phyloP scores from a whole-genome alignment of 1,140 invertebrate genomes.

The Anastrepha obliqua region DNA sequence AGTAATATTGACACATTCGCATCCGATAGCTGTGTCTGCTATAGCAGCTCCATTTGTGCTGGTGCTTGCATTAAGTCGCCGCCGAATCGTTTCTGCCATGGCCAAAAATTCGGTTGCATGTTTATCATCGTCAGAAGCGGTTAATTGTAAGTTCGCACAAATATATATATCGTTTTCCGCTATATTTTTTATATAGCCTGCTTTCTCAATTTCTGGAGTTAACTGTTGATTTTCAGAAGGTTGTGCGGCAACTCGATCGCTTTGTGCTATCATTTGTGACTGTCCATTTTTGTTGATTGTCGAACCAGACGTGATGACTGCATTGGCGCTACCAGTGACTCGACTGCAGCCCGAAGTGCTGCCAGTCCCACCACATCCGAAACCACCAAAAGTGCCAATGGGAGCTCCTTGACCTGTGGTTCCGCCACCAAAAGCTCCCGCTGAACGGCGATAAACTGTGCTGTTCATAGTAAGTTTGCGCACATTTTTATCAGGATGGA shows the following conservation, averaged over 20 bases:
- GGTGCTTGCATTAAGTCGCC: neutral
- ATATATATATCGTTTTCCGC: neutral
- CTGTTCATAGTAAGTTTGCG: slow-evolving; percentile 76
- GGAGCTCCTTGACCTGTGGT: neutral
- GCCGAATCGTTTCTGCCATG: neutral
- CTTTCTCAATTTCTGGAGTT: neutral
- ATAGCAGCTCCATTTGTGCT: neutral
- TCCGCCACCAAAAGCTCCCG: slow-evolving; percentile 60
- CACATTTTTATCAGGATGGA: slow-evolving; percentile 86
- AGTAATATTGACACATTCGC: too few relatives aligned
- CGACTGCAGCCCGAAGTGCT: slow-evolving; percentile 3
- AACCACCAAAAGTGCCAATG: neutral
- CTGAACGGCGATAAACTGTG: slow-evolving; percentile 74
- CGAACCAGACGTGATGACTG: neutral
- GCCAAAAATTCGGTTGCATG: neutral
- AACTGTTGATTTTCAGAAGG: neutral
- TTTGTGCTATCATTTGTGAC: neutral
- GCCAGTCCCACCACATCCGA: neutral
- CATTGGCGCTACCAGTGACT: neutral
- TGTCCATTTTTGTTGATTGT: neutral
- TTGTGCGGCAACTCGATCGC: neutral
- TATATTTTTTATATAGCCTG: neutral
- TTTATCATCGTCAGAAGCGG: neutral
- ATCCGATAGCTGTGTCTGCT: too few relatives aligned
- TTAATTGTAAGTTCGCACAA: too few relatives aligned